Conservation (phyloP, 2,113 vertebrate species). For the Notechis scutatus region DNA sequence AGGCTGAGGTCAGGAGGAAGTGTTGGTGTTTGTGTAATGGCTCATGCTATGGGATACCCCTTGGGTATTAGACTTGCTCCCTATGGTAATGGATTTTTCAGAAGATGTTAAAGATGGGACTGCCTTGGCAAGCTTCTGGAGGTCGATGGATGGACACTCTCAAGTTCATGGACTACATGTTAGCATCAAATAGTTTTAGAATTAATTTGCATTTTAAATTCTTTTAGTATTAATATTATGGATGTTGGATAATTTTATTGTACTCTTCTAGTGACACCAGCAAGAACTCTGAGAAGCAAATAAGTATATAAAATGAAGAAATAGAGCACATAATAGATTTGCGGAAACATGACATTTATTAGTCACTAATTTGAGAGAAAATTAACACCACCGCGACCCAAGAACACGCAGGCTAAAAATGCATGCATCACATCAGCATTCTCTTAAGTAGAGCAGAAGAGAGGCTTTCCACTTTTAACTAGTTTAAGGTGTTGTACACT, state of each 20-base stretch:
- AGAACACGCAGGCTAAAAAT: slow-evolving; percentile 63
- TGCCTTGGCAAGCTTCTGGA: neutral
- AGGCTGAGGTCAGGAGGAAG: neutral
- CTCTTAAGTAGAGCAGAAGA: slow-evolving; percentile 66
- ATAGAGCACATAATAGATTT: slow-evolving; percentile 16
- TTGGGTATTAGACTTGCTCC: neutral
- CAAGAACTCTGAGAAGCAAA: neutral
- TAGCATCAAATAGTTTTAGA: neutral
- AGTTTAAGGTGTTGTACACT: slow-evolving; percentile 28
- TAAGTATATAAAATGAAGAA: neutral
- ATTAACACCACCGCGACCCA: slow-evolving; percentile 61
- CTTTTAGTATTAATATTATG: neutral
- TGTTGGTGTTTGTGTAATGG: neutral
- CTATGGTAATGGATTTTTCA: neutral
- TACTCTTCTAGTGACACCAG: neutral
- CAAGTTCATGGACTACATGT: neutral
- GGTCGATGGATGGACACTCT: neutral
- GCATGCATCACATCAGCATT: slow-evolving; percentile 71
- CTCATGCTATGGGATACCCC: neutral
- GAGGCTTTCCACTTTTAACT: slow-evolving; percentile 49
- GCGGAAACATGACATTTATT: slow-evolving; percentile 87
- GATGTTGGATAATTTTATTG: neutral
- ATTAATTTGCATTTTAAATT: neutral
- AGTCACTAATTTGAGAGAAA: slow-evolving; percentile 71
- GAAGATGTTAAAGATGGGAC: neutral